A percentile compares a stretch with the other conserved stretches of the same genome.
Evolutionary conservation across 2,888 invertebrate species (phyloP).

Genomic region (Trichogramma evanescens): DNA sequence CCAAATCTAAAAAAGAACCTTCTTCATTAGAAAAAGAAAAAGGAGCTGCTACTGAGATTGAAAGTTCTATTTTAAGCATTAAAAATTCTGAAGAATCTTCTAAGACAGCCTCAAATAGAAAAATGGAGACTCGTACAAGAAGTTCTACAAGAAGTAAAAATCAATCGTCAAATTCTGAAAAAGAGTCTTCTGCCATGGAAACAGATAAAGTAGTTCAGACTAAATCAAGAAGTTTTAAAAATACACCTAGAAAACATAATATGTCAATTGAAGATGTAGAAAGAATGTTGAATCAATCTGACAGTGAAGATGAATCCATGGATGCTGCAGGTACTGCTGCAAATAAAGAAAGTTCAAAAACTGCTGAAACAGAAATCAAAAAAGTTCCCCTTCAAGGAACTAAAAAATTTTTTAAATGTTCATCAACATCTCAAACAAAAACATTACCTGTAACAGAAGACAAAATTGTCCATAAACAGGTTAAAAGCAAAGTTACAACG

Average conservation of each 20-base stretch:
- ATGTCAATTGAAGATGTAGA: constrained; percentile 12
- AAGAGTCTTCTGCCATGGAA: neutral
- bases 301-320: neutral
- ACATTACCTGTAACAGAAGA: neutral
- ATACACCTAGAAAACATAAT: constrained; percentile 1
- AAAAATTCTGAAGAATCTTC: too few species aligned
- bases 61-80: too few species aligned
- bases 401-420: constrained; percentile 17
- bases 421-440: neutral
- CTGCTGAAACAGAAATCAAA: neutral
- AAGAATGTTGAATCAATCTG: constrained; percentile 11
- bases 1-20: too few species aligned
- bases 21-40: too few species aligned
- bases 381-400: neutral
- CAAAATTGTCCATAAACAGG: neutral
- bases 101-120: too few species aligned
- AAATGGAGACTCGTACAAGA: too few species aligned
- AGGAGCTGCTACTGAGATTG: too few species aligned
- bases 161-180: neutral
- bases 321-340: neutral
- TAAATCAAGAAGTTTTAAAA: neutral
- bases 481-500: neutral
- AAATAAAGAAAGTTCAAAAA: neutral
- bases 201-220: neutral
- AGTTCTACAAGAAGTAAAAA: neutral